Evolutionary conservation across 2,113 vertebrate genomes (phyloP).

Genomic region (Corvus moneduloides): DNA sequence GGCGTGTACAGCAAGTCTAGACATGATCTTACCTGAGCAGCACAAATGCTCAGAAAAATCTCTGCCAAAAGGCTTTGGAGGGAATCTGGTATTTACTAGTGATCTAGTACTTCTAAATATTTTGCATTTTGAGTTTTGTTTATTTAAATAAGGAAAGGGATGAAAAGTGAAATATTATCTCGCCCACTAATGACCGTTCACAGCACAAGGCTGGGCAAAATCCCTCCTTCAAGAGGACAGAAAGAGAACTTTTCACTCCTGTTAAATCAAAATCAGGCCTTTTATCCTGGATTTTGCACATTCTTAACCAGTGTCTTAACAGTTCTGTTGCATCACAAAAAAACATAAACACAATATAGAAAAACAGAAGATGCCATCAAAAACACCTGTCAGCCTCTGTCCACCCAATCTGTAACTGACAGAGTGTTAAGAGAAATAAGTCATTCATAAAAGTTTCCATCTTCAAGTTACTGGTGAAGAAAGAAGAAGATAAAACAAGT

Average conservation of each 20-base stretch:
- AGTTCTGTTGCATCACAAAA: background rate
- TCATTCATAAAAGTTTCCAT: background rate
- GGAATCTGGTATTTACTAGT: background rate
- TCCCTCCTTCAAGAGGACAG: background rate
- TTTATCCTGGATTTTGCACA: background rate
- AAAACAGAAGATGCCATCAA: background rate
- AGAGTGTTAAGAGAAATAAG: background rate
- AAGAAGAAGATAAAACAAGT: background rate
- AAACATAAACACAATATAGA: background rate
- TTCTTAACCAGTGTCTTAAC: background rate
- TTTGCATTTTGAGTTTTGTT: background rate
- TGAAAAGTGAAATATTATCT: background rate
- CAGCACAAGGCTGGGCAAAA: background rate
- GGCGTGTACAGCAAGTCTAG: background rate
- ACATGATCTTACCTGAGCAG: background rate
- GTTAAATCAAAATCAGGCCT: background rate
- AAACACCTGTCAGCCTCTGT: background rate
- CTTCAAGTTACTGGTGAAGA: background rate
- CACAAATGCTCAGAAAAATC: background rate
- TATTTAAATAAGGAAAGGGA: background rate
- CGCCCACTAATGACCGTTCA: background rate
- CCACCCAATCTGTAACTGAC: background rate
- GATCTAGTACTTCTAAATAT: background rate
- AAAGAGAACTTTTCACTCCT: background rate
- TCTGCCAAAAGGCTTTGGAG: background rate